Evolutionary conservation across 2,888 invertebrate genomes (phyloP).

Genomic region (Drosophila antonietae): DNA sequence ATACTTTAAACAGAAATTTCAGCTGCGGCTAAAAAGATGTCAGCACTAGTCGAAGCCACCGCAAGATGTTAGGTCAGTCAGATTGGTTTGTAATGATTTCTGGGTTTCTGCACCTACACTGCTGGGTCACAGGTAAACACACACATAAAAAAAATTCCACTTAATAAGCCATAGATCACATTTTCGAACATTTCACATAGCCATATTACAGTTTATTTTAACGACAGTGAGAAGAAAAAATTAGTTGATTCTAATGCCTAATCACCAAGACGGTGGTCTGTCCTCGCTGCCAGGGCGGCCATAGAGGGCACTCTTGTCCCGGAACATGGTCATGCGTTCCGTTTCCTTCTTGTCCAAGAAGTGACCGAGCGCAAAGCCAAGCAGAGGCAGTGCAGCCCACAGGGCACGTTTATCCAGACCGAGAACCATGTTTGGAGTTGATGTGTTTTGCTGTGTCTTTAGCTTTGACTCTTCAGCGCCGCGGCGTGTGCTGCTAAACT

Average conservation of each 20-base stretch:
- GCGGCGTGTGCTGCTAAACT: conserved; percentile 59
- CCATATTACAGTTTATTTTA: conserved; percentile 56
- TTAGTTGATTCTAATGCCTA: conserved; percentile 23
- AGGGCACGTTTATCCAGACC: conserved; percentile 86
- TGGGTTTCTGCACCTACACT: background rate
- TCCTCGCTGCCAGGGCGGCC: conserved; percentile 89
- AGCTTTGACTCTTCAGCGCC: conserved; percentile 57
- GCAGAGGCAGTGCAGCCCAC: conserved; percentile 86
- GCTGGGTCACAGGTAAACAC: conserved; percentile 9
- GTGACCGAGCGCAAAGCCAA: conserved; percentile 87
- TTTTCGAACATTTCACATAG: conserved; percentile 50
- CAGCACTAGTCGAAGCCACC: conserved; percentile 25
- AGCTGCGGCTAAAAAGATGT: background rate
- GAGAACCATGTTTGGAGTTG: conserved; percentile 84
- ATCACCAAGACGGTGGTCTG: conserved; percentile 88
- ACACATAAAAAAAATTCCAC: conserved; percentile 1
- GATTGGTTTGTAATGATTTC: conserved; percentile 21
- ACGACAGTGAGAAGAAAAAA: conserved; percentile 43
- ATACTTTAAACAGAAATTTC: background rate
- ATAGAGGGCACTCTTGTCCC: conserved; percentile 92
- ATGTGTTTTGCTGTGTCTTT: conserved; percentile 6
- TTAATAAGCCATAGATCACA: conserved; percentile 17
- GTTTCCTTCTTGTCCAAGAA: conserved; percentile 89
- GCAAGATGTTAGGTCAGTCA: conserved; percentile 33
- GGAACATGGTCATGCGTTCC: conserved; percentile 89